phyloP scores from a whole-genome alignment of 2,888 invertebrate genomes.

The Leptinotarsa tumamoca region DNA sequence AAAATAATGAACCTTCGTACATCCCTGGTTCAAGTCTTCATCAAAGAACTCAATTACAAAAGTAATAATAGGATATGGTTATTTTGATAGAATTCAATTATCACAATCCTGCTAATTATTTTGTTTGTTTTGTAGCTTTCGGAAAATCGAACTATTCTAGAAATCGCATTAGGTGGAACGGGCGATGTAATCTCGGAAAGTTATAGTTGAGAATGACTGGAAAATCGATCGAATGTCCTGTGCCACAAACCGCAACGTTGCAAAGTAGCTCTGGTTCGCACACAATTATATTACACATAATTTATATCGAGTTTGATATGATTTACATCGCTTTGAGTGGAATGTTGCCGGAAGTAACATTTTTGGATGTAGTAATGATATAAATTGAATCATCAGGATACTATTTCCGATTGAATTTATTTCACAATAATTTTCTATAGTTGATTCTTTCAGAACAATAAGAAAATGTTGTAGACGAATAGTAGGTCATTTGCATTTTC shows the following conservation, averaged over 20 bases:
- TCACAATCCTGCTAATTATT: too few relatives aligned
- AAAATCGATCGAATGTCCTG: slow-evolving; percentile 13
- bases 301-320: not conserved
- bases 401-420: not conserved
- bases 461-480: too few relatives aligned
- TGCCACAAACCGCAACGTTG: slow-evolving; percentile 12
- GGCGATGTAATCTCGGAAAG: slow-evolving; percentile 1
- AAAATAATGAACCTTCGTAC: too few relatives aligned
- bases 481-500: too few relatives aligned
- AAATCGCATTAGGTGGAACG: not conserved
- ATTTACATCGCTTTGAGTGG: slow-evolving; percentile 6
- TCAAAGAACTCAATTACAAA: too few relatives aligned
- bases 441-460: not conserved
- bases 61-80: too few relatives aligned
- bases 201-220: not conserved
- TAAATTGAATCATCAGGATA: not conserved
- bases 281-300: slow-evolving; percentile 2
- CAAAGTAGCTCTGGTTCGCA: slow-evolving; percentile 9
- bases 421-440: not conserved
- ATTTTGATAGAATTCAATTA: too few relatives aligned
- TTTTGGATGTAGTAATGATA: not conserved
- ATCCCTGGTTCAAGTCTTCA: too few relatives aligned
- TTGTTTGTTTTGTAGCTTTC: not conserved
- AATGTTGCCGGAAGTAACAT: not conserved
- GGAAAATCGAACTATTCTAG: not conserved